These are phyloP conservation scores for Leucopsar rothschildi DNA, from an alignment of 2,113 vertebrate genomes.

Conservation along the genomic window DNA sequence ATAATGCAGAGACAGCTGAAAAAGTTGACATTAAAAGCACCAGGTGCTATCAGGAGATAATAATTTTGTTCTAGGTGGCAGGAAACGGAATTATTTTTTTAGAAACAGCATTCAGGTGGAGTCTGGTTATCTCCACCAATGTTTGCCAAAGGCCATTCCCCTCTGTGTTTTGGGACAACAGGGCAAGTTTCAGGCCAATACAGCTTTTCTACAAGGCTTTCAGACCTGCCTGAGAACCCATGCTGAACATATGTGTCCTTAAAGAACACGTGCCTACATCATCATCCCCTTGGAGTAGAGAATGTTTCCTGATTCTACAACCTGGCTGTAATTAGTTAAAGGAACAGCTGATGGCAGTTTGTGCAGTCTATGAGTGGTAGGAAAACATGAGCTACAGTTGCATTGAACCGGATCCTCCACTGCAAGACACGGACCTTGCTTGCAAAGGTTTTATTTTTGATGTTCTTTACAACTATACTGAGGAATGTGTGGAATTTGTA, in stretches of 20 bases:
- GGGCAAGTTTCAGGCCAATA: background rate
- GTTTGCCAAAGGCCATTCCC: background rate
- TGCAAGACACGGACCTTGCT: background rate
- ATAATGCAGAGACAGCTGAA: background rate
- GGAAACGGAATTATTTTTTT: background rate
- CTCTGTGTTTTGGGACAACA: background rate
- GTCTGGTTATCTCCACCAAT: background rate
- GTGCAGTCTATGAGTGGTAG: conserved; percentile 4
- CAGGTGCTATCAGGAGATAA: background rate
- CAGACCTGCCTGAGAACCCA: background rate
- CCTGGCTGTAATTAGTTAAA: background rate
- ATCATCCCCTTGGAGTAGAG: background rate
- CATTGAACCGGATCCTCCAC: background rate
- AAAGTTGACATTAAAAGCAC: background rate
- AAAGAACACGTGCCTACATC: background rate
- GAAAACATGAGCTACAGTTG: background rate
- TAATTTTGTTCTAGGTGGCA: background rate
- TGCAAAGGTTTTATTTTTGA: background rate
- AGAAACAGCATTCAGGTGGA: background rate
- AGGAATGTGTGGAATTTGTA: conserved; percentile 1
- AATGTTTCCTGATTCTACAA: background rate
- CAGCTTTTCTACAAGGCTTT: background rate
- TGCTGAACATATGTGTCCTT: background rate
- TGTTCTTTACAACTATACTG: background rate
- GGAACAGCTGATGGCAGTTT: background rate